Base-by-base conservation (phyloP, 2,797 vertebrate genomes). In the Sebastolobus altivelis region DNA sequence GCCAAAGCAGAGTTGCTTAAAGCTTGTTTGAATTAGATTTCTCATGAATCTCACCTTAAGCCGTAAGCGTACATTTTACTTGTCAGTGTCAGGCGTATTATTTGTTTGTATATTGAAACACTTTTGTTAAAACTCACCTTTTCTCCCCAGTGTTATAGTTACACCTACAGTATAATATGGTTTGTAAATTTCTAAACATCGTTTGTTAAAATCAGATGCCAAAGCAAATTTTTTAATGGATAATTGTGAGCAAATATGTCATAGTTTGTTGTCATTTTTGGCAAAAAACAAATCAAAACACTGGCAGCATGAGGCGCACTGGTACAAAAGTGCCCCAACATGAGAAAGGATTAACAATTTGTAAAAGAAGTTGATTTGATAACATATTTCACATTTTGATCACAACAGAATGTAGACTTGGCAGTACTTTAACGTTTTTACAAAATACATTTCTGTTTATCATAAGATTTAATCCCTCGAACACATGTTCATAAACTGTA, bases 31-130 rank as follows among this genome's bases (percentile, higher is more conserved):
- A 84, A 86, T 85, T 89, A 65, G 62, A 87, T 84, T 82, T 79
- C 62, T 83, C 86, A 83, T 72, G 83, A 95, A 94, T 95, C 93
- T 94, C 95, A 96, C 95, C 94, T 80, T 85, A 86, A 86, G 10
- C 96, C 69, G 65, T 86, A 75, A 80, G 81, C 85, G 79, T 91
- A 58, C 79, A 89, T 93, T 92, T 90, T 83, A 87, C 77, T 85
- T 82, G 80, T 91, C 58, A 62, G 66, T 89, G 84, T 90, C 85
- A 66, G 62, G 75, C 56, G 58, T 73, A 89, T 88, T 87, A 81
- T 83, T 93, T 88, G 87, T 90, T 90, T 84, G 71, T 80, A 78
- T 79, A 81, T 72, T 81, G 55, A 89, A 49, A 78, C 87, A 81
- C 74, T 88, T 89, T 87, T 80, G 55, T 92, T 92, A 66, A 76